These are phyloP conservation scores for Sesia bembeciformis DNA, from an alignment of 2,888 invertebrate species.

Conservation along the genomic window DNA sequence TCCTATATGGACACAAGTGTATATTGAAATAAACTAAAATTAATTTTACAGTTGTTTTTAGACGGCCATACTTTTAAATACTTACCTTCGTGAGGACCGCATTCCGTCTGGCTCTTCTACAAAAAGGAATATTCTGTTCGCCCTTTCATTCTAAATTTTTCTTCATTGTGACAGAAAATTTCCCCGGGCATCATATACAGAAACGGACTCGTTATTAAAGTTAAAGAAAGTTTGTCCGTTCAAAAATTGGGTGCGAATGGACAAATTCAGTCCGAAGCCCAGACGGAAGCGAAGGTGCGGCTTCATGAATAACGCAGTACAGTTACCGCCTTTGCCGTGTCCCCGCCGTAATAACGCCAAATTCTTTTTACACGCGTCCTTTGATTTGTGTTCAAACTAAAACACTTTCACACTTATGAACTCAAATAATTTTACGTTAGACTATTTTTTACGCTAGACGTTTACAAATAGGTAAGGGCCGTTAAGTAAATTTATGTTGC, in stretches of 20 bases:
- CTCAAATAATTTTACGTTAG: slow-evolving; percentile 3
- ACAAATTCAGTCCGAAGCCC: slow-evolving; percentile 45
- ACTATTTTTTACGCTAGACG: neutral
- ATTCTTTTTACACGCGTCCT: slow-evolving; percentile 27
- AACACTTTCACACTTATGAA: neutral
- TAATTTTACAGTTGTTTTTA: too few relatives aligned
- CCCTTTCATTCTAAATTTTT: too few relatives aligned
- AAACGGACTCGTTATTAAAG: slow-evolving; percentile 1
- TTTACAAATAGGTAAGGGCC: too few relatives aligned
- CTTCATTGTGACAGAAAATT: too few relatives aligned
- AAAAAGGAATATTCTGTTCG: too few relatives aligned
- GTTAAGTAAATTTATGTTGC: too few relatives aligned
- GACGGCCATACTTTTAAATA: too few relatives aligned
- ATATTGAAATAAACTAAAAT: too few relatives aligned
- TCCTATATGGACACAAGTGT: too few relatives aligned
- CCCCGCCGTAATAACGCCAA: slow-evolving; percentile 34
- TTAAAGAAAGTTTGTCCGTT: slow-evolving; percentile 15
- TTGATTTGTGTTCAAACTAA: slow-evolving; percentile 25
- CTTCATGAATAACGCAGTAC: slow-evolving; percentile 53
- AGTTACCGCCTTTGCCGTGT: slow-evolving; percentile 50
- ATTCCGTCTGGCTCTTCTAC: too few relatives aligned
- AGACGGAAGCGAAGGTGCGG: slow-evolving; percentile 36
- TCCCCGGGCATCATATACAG: neutral
- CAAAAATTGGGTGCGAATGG: slow-evolving; percentile 40
- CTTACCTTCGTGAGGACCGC: too few relatives aligned